Percentiles rank a stretch among this genome's conserved stretches.
Conservation (phyloP, 1,140 invertebrate genomes). For the Contarinia nasturtii region DNA sequence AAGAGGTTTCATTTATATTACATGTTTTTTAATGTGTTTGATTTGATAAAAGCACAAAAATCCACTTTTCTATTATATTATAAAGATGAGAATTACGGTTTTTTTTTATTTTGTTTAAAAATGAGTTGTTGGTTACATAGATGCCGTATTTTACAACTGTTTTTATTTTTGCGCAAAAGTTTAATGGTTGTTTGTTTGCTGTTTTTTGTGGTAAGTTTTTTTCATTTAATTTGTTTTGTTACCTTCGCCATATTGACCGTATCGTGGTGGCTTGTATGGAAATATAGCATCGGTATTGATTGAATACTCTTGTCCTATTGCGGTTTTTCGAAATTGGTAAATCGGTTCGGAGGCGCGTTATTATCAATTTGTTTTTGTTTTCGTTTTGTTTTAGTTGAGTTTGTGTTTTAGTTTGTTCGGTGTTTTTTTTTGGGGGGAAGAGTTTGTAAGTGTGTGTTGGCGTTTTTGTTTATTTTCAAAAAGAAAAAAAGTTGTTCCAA, state of each 20-base stretch:
- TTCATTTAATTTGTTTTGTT: slow-evolving; percentile 7
- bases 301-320: slow-evolving; percentile 42
- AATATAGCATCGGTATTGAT: slow-evolving; percentile 27
- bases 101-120: no score
- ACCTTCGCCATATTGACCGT: slow-evolving; percentile 29
- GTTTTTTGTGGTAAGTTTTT: not conserved
- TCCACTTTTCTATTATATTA: no score
- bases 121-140: no score
- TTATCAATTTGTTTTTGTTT: not conserved
- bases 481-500: no score
- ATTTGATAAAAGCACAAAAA: no score
- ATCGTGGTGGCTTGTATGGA: slow-evolving; percentile 28
- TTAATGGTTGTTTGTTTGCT: no score
- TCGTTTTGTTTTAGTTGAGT: not conserved
- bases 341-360: not conserved
- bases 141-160: no score
- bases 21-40: no score
- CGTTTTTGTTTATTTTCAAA: no score
- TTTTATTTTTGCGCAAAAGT: no score
- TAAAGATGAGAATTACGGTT: no score
- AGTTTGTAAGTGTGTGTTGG: not conserved
- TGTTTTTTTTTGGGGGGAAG: not conserved
- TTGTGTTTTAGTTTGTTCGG: not conserved
- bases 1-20: no score
- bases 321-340: slow-evolving; percentile 5